Base-by-base conservation (phyloP, 2,797 vertebrate genomes). In the Schizopygopsis malacanthus region DNA sequence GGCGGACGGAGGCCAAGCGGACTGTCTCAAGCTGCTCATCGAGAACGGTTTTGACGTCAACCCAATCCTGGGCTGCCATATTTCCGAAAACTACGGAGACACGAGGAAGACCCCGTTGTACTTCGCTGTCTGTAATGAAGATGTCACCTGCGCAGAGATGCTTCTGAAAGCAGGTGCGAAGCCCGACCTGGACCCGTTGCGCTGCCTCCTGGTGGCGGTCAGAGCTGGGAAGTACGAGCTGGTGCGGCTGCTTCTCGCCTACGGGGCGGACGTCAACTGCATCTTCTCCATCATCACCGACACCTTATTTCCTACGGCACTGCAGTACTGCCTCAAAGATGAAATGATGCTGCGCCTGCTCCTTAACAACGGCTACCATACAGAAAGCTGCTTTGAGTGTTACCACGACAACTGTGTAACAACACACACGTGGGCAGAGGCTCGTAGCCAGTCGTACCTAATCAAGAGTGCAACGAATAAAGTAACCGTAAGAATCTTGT, bases 381-480 rank as follows among this genome's bases (percentile, higher is more conserved):
- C 94, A 75, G 86, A 95, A 83, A 95, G 95, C 89, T 98, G 97
- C 90, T 98, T 99, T 92, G 93, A 95, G 39, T 99, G 97, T 81
- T 90, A 91, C 90, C 97, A 98, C 69, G 94, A 94, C 18, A 89
- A 94, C 83, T 81, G 94, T 87, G 95, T 94, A 80, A 61, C 2
- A 28, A 25, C 89, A 89, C 87, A 69, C 16, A 77, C 87, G 72
- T 94, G 91, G 93, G 39, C 11, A 59, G 90, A 92, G 22, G 69
- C 90, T 59, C 91, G 91, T 18, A 88, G 33, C 33, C 91, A 90
- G 80, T 86, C 77, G 5, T 90, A 92, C 73, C 85, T 85, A n/a
- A 89, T 87, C 20, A 91, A 92, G 87, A 89, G 82, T 12, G 71
- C 85, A 56, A 85, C 87, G 13, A 69, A 90, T 11, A 79, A 89